Evolutionary conservation across 2,113 vertebrate species (phyloP).

Genomic region (Tiliqua scincoides): DNA sequence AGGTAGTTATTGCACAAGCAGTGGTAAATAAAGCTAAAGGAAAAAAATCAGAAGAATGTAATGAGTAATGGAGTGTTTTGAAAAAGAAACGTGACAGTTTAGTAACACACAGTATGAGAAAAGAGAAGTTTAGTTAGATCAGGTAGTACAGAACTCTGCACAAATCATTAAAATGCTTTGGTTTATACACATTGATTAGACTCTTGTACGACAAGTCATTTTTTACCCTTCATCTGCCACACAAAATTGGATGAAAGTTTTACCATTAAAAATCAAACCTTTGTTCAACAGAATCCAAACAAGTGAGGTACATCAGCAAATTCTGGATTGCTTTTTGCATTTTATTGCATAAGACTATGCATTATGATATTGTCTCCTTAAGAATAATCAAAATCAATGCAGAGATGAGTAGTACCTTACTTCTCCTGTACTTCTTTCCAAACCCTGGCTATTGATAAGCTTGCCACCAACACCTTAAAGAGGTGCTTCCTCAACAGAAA

Average conservation of each 20-base stretch:
- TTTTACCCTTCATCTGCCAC: not conserved
- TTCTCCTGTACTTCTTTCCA: not conserved
- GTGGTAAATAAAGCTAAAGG: conserved; percentile 63
- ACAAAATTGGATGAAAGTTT: not conserved
- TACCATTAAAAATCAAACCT: not conserved
- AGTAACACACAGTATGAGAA: conserved; percentile 38
- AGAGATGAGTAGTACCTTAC: not conserved
- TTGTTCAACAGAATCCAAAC: not conserved
- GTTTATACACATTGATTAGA: not conserved
- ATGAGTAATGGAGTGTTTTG: conserved; percentile 58
- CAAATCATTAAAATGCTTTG: not conserved
- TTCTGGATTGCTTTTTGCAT: not conserved
- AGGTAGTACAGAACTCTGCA: not conserved
- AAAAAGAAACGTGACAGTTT: conserved; percentile 59
- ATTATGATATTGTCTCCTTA: not conserved
- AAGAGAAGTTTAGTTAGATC: conserved; percentile 41
- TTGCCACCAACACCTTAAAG: not conserved
- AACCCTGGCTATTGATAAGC: not conserved
- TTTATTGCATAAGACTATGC: not conserved
- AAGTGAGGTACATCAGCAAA: not conserved
- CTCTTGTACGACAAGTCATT: not conserved
- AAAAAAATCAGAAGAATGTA: conserved; percentile 63
- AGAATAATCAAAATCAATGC: not conserved
- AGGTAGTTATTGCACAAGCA: conserved; percentile 66
- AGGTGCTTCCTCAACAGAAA: not conserved